A percentile compares a stretch with the other conserved stretches of the same genome.
phyloP scores from a whole-genome alignment of 2,113 vertebrate genomes.

The Hiodon tergisus region DNA sequence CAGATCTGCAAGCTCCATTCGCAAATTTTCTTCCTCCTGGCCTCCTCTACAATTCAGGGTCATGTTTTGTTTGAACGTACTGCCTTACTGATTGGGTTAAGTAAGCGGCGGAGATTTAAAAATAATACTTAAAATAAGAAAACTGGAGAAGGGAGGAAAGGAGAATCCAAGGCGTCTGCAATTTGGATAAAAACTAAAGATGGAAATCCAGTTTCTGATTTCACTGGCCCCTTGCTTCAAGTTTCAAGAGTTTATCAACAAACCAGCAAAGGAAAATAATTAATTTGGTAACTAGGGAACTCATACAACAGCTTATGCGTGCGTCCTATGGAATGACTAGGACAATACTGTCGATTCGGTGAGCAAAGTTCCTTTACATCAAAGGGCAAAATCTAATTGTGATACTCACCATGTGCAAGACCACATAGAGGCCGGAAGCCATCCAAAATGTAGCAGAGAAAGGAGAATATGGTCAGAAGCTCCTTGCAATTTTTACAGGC shows the following conservation, averaged over 20 bases:
- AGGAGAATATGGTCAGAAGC: slow-evolving; percentile 50
- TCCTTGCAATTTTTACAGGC: slow-evolving; percentile 60
- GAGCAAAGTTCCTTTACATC: background rate
- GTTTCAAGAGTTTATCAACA: background rate
- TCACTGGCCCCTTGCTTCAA: background rate
- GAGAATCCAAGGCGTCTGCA: background rate
- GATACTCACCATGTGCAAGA: slow-evolving; percentile 52
- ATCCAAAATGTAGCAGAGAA: slow-evolving; percentile 67
- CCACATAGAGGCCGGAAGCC: slow-evolving; percentile 68
- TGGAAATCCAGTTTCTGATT: background rate
- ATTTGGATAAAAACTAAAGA: background rate
- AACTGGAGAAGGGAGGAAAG: background rate
- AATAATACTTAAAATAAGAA: slow-evolving; percentile 17
- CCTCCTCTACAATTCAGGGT: slow-evolving; percentile 21
- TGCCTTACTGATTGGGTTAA: slow-evolving; percentile 3
- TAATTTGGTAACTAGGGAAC: too few species aligned
- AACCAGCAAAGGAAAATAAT: too few species aligned
- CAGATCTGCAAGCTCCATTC: background rate
- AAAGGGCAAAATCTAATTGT: background rate
- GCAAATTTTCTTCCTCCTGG: background rate
- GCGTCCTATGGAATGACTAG: background rate
- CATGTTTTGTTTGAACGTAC: slow-evolving; percentile 30
- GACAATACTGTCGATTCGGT: background rate
- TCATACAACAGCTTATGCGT: too few species aligned
- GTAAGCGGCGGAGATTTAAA: slow-evolving; percentile 21